phyloP scores from a whole-genome alignment of 2,797 vertebrate species.

The Sebastes hubbsi region DNA sequence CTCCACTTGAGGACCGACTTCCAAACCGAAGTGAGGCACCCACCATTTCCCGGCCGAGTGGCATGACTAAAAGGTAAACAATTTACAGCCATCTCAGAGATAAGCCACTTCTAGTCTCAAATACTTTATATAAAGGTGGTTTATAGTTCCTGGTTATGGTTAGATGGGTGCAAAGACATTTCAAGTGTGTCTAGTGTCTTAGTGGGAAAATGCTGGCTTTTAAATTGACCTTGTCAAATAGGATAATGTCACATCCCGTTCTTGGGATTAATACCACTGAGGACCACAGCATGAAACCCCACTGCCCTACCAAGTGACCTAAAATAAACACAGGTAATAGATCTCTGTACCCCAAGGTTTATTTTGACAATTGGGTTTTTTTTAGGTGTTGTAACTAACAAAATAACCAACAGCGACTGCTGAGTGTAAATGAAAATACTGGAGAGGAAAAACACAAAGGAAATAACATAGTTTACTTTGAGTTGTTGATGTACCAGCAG shows the following conservation, averaged over 20 bases:
- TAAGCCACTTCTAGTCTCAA: neutral
- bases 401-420: neutral
- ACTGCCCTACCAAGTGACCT: neutral
- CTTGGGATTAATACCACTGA: neutral
- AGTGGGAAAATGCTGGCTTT: neutral
- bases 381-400: neutral
- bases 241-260: neutral
- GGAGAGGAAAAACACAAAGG: neutral
- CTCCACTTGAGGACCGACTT: neutral
- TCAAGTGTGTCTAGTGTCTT: neutral
- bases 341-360: neutral
- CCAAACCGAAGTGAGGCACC: neutral
- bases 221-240: slow-evolving; percentile 21
- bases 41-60: neutral
- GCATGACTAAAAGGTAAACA: neutral
- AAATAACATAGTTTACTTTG: neutral
- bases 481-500: neutral
- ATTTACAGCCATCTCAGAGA: neutral
- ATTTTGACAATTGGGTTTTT: neutral
- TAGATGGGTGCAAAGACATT: neutral
- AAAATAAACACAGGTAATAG: neutral
- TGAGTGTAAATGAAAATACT: neutral
- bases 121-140: neutral
- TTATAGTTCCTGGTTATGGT: neutral
- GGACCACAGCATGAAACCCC: neutral